A percentile compares a stretch with the other conserved stretches of the same genome.
Conservation (phyloP, 2,888 invertebrate genomes). For the Scaptomyza flava region DNA sequence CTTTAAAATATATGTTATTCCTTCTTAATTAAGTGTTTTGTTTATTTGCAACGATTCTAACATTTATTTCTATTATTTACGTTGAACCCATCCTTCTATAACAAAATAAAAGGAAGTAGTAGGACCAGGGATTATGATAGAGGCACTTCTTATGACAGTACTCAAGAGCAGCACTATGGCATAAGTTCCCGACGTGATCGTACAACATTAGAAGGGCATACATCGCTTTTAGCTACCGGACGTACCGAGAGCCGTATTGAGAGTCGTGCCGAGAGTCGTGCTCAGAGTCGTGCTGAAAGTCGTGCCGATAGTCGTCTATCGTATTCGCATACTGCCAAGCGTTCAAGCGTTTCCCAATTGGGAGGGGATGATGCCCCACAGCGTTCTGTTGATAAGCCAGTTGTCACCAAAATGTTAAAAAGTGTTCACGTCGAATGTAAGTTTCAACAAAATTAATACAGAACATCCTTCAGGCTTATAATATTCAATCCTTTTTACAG, state of each 20-base stretch:
- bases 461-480: background rate
- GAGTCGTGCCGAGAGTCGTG: conserved; percentile 23
- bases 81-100: background rate
- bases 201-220: conserved; percentile 49
- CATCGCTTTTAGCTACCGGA: conserved; percentile 9
- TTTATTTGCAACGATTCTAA: conserved; percentile 6
- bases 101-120: conserved; percentile 55
- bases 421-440: conserved; percentile 92
- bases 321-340: conserved; percentile 55
- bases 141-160: conserved; percentile 80
- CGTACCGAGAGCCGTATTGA: conserved; percentile 4
- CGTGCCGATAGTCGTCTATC: conserved; percentile 72
- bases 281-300: conserved; percentile 63
- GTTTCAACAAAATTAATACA: conserved; percentile 87
- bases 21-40: background rate
- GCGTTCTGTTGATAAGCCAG: conserved; percentile 87
- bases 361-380: conserved; percentile 56
- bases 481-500: conserved; percentile 84
- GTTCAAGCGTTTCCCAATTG: conserved; percentile 44
- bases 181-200: conserved; percentile 63
- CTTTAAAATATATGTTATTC: background rate
- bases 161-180: conserved; percentile 64
- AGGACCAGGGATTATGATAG: conserved; percentile 74
- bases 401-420: conserved; percentile 90
- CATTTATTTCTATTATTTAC: conserved; percentile 3